Evolutionary conservation across 2,888 invertebrate genomes (phyloP), one percentile per base, ranked within the genome.

Genomic region (Drosophila antonietae): DNA sequence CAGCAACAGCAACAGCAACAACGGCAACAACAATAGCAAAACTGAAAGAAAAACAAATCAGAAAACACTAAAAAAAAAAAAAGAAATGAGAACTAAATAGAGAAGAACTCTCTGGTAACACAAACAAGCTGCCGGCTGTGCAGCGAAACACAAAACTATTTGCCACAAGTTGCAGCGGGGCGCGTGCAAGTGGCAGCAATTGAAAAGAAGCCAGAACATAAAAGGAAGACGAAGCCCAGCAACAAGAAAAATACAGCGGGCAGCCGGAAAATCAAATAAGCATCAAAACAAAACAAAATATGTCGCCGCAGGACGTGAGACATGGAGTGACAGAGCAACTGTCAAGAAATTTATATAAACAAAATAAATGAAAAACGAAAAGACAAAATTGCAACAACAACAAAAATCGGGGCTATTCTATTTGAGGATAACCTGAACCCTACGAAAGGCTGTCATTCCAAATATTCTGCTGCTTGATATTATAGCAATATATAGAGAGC

Each of bases 241-340:
- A 35, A 14, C 18, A 47, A 37, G n/a, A 37, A 23, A 58, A 77
- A 61, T 60, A 68, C 73, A 81, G 61, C 69, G 74, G 75, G 73
- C 74, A 80, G 69, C 56, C 66, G 83, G 68, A 78, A 76, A 88
- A 84, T 84, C 83, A 84, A 84, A 87, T 84, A 84, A 87, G 88
- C 83, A 84, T 80, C 83, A 78, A 84, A 87, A 83, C 65, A 81
- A 74, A 73, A 67, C 73, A 66, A 83, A 74, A 78, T 43, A 69
- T 56, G 73, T 70, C 70, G 80, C 80, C 80, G 63, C 82, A 78
- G 81, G 67, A 80, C 70, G 58, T 58, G 64, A 28, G 35, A 2
- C n/a, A 23, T 31, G 15, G 14, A 37, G 28, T 57, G 20, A 15
- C 47, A 37, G 20, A 35, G 35, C 12, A 68, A 49, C 37, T 55